A percentile compares a stretch with the other conserved stretches of the same genome.
These are phyloP conservation scores for Eulemur albifrons DNA, from an alignment of 2,797 vertebrate species.

Conservation along the genomic window DNA sequence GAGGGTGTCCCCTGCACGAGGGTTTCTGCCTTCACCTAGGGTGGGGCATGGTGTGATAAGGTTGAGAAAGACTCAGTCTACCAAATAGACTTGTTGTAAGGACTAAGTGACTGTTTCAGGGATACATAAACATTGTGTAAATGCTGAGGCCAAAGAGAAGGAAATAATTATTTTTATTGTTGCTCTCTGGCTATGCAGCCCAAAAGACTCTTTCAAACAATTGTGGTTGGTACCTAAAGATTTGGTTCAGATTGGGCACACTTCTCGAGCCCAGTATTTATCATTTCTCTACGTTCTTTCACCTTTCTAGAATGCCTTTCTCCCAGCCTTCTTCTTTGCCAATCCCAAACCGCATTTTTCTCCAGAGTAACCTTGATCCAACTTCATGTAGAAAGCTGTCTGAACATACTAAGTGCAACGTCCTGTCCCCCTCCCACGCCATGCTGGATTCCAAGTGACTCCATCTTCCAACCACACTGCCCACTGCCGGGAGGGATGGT, in stretches of 20 bases:
- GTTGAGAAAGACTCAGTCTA: neutral
- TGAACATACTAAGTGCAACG: neutral
- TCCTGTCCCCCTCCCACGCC: accelerated
- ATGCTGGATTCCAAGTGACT: neutral
- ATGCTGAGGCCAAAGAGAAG: neutral
- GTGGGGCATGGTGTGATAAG: neutral
- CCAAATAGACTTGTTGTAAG: neutral
- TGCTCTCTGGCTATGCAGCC: neutral
- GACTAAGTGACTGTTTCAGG: neutral
- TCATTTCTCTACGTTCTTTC: neutral
- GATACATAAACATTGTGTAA: neutral
- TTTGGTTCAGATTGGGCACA: neutral
- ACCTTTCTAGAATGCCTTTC: neutral
- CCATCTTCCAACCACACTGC: neutral
- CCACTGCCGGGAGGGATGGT: no score
- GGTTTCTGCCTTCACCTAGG: neutral
- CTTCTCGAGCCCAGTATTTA: neutral
- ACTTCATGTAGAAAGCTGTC: neutral
- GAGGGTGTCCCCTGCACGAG: neutral
- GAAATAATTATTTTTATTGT: neutral
- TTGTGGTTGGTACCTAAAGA: neutral
- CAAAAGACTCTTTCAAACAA: neutral
- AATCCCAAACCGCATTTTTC: neutral
- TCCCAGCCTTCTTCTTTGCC: neutral
- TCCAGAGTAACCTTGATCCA: neutral